These are phyloP conservation scores for Paratrypauchen microcephalus DNA, from an alignment of 2,797 vertebrate genomes.

Conservation along the genomic window DNA sequence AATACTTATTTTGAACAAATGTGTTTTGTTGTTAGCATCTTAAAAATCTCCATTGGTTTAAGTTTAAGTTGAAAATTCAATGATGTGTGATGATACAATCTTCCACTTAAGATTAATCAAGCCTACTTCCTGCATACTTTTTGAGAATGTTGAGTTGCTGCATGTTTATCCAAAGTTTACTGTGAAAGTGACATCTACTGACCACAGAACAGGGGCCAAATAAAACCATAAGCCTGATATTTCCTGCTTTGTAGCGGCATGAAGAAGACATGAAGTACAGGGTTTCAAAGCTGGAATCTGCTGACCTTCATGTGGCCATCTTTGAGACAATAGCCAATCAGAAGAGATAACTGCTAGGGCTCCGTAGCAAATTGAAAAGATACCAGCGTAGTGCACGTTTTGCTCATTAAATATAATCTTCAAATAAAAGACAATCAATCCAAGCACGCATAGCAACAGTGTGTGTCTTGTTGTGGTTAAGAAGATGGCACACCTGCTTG, in stretches of 20 bases:
- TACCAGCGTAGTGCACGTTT: conserved; percentile 39
- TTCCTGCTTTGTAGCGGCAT: conserved; percentile 73
- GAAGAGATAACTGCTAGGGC: conserved; percentile 45
- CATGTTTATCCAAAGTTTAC: conserved; percentile 75
- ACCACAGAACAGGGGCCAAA: conserved; percentile 60
- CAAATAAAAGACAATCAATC: conserved; percentile 42
- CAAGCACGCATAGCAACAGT: conserved; percentile 32
- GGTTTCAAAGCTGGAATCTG: conserved; percentile 57
- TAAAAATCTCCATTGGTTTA: too few relatives aligned
- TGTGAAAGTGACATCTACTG: conserved; percentile 66
- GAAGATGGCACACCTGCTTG: conserved; percentile 35
- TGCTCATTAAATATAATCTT: conserved; percentile 46
- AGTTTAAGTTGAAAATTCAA: too few relatives aligned
- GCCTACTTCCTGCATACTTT: too few relatives aligned
- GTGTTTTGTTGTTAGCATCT: too few relatives aligned
- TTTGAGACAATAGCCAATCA: conserved; percentile 40
- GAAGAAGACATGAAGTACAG: conserved; percentile 76
- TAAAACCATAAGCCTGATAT: conserved; percentile 68
- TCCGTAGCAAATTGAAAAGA: conserved; percentile 42
- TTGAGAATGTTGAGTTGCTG: conserved; percentile 6
- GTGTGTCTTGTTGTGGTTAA: conserved; percentile 20
- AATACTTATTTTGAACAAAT: too few relatives aligned
- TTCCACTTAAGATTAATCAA: too few relatives aligned
- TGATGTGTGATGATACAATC: too few relatives aligned
- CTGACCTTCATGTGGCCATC: conserved; percentile 55